Base-by-base conservation (phyloP, 37 sponge, comb jelly and placozoan species). In the Oopsacas minuta region DNA sequence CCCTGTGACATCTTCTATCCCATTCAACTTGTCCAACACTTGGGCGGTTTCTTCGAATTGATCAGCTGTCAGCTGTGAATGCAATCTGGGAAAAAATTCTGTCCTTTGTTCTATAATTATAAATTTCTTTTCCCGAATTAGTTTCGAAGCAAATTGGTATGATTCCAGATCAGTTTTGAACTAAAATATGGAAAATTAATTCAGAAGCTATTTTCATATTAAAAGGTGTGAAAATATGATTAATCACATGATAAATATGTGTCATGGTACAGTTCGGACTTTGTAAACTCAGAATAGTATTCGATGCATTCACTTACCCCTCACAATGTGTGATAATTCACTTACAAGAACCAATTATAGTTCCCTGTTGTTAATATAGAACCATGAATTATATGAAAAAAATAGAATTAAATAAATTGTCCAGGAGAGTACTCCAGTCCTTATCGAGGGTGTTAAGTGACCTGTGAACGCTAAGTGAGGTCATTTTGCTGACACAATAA, bases 391-490 rank as follows among this genome's bases (percentile, higher is more conserved):
- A n/a, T 10, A 61, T 25, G 22, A n/a, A 32, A 7, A 61, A 61
- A 61, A 32, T 61, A 12, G 20, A n/a, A 61, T 32, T 61, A n/a
- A 7, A n/a, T 20, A 7, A 32, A 25, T n/a, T n/a, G 20, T 61
- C 7, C n/a, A n/a, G n/a, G n/a, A n/a, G n/a, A n/a, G n/a, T n/a
- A n/a, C n/a, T 61, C 22, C 22, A 61, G 75, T 61, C 75, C 75
- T 61, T 61, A 61, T 61, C 75, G 75, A 61, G 75, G 75, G 75
- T 61, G 75, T 61, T 12, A 25, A 5, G n/a, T n/a, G 75, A 34
- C 75, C 75, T 25, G 28, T 61, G 75, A 61, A 61, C 75, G 75
- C 22, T 61, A 61, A 61, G 75, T 61, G 75, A 61, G 75, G 75
- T 34, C 75, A 61, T 61, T 61, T 61, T 61, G 75, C 75, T n/a